Evolutionary conservation across 2,797 vertebrate species (phyloP).

Genomic region (Ictinia mississippiensis): DNA sequence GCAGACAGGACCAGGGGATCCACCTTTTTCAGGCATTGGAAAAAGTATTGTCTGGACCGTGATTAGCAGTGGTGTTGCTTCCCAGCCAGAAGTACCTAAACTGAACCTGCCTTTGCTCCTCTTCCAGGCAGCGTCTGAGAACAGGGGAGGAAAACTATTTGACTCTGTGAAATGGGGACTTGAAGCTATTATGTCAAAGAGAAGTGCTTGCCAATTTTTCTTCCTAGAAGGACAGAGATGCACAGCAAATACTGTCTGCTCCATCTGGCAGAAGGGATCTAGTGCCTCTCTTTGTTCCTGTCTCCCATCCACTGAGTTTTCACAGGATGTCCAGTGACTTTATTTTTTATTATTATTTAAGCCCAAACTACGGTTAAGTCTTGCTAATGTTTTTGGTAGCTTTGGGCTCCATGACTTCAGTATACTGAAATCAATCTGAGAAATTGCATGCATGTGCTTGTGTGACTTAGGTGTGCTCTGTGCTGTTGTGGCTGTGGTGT

Average conservation of each 20-base stretch:
- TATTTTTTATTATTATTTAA: not conserved
- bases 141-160: not conserved
- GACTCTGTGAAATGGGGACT: not conserved
- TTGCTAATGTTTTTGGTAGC: not conserved
- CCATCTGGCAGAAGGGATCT: not conserved
- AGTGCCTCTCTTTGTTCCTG: not conserved
- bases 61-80: not conserved
- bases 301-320: not conserved
- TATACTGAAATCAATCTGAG: not conserved
- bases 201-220: not conserved
- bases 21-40: not conserved
- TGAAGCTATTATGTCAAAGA: not conserved
- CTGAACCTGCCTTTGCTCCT: not conserved
- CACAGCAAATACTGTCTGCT: not conserved
- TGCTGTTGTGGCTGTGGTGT: not conserved
- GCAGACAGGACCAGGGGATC: not conserved
- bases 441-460: rapidly evolving
- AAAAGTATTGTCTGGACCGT: not conserved
- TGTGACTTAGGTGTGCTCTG: not conserved
- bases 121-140: not conserved
- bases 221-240: not conserved
- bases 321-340: not conserved
- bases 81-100: not conserved
- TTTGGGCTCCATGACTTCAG: not conserved
- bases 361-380: not conserved